Evolutionary conservation across 2,888 invertebrate species (phyloP), one percentile per base, ranked within the genome.

Genomic region (Dryomyza anilis): DNA sequence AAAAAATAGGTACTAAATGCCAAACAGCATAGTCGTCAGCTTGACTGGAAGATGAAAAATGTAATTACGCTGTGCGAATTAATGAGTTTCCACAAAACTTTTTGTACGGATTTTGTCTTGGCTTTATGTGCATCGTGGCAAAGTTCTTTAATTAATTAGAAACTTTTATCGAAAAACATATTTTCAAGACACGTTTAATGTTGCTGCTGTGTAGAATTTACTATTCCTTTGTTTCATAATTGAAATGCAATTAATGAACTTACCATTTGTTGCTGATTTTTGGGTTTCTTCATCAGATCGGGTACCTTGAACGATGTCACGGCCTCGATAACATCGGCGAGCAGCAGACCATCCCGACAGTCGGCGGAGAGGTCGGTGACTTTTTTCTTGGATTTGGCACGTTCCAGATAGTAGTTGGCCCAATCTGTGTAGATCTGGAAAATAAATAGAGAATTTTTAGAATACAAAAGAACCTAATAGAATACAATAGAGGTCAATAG

Each of bases 331-430:
- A 97, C 93, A 83, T 97, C 96, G 3, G 96, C 94, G 69, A 97
- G 86, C 53, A 97, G 87, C 46, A 96, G 88, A 1, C 96, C 96
- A 87, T 97, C 96, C 39, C 93, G 91, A 82, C 97, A 92, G 85
- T 97, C 97, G 63, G 91, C 87, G 70, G 96, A 96, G 69, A 97
- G 87, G 79, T 94, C 94, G 33, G 86, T 86, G 70, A 96, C 95
- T 76, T 93, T 90, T 66, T 92, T 89, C 74, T 94, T 92, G 72
- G 93, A 93, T 71, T 92, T 89, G 65, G 93, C 93, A 78, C 96
- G 93, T 83, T 97, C 96, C 86, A 97, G 85, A 84, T 97, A 97
- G 81, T 97, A 96, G 84, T 97, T 97, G 56, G 96, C 97, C 97
- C 97, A 97, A 85, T 97, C 96, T 64, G 96, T 96, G 85, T 97